Evolutionary conservation across 1,140 invertebrate species (phyloP).

Genomic region (Popillia japonica): DNA sequence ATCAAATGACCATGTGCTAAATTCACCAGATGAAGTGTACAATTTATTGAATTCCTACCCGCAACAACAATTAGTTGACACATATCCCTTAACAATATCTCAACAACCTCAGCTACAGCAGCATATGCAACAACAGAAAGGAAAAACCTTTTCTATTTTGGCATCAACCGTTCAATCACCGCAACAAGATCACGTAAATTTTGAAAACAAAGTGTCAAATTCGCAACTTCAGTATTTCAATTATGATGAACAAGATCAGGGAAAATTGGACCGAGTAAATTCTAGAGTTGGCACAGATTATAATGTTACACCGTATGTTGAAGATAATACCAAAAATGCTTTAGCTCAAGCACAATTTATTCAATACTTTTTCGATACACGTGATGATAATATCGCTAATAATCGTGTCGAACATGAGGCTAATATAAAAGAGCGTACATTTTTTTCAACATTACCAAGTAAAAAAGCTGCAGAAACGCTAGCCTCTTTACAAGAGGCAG

Average conservation of each 20-base stretch:
- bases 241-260: slow-evolving; percentile 39
- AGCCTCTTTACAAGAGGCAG: slow-evolving; percentile 62
- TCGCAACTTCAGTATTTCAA: slow-evolving; percentile 34
- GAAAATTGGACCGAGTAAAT: not conserved
- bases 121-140: slow-evolving; percentile 46
- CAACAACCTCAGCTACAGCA: slow-evolving; percentile 63
- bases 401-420: slow-evolving; percentile 47
- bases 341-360: slow-evolving; percentile 49
- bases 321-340: slow-evolving; percentile 26
- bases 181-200: slow-evolving; percentile 56
- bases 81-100: slow-evolving; percentile 47
- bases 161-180: slow-evolving; percentile 47
- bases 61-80: slow-evolving; percentile 57
- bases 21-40: slow-evolving; percentile 65
- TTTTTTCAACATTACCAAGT: slow-evolving; percentile 61
- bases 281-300: slow-evolving; percentile 23
- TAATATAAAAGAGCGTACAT: slow-evolving; percentile 25
- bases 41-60: slow-evolving; percentile 64
- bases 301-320: not conserved
- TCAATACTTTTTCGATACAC: slow-evolving; percentile 52
- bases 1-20: not conserved
- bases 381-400: slow-evolving; percentile 41
- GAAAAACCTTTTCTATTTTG: not conserved
- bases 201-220: slow-evolving; percentile 36
- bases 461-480: slow-evolving; percentile 65